A percentile compares a stretch with the other conserved stretches of the same genome.
Conservation (phyloP, 2,113 vertebrate species). For the Carassius auratus region DNA sequence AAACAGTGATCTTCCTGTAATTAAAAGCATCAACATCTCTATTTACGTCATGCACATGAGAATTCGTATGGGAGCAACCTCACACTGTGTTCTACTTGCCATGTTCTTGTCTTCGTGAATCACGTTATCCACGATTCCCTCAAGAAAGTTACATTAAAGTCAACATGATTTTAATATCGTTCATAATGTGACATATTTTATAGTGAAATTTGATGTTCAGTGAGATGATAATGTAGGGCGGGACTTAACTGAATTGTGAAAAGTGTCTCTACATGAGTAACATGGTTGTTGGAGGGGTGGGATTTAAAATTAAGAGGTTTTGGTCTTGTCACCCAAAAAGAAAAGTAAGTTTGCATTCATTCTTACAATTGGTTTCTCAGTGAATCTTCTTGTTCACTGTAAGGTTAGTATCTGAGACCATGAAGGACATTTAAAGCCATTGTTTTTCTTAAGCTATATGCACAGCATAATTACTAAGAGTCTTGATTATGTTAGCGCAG, state of each 20-base stretch:
- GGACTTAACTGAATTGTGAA: not conserved
- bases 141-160: not conserved
- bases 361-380: not conserved
- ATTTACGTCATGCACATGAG: not conserved
- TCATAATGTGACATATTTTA: not conserved
- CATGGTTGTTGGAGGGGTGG: not conserved
- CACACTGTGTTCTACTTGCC: not conserved
- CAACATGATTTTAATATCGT: not conserved
- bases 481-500: not conserved
- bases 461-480: not conserved
- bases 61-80: not conserved
- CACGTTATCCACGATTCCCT: not conserved
- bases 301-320: not conserved
- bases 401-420: not conserved
- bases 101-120: not conserved
- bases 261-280: too few species aligned
- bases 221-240: not conserved
- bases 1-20: slow-evolving; percentile 33
- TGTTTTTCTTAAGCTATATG: not conserved
- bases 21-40: slow-evolving; percentile 10
- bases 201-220: not conserved
- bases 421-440: not conserved
- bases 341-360: not conserved
- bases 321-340: not conserved
- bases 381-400: not conserved